Percentiles rank a stretch among this genome's conserved stretches.
These are phyloP conservation scores for Planiliza haematocheilus DNA, from an alignment of 2,113 vertebrate species.

Conservation along the genomic window DNA sequence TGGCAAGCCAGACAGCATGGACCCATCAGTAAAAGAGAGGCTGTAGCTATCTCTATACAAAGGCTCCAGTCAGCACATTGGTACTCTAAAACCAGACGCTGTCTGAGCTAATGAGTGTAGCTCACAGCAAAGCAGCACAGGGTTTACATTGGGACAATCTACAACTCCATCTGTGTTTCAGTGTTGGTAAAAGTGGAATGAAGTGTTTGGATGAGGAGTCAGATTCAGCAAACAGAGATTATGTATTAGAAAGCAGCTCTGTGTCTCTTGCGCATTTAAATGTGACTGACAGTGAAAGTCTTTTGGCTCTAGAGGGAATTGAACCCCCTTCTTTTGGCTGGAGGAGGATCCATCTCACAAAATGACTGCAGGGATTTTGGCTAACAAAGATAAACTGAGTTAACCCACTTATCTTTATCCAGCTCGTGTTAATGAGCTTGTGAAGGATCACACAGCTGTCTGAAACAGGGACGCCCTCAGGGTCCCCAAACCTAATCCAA, in stretches of 20 bases:
- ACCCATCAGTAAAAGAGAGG: constrained; percentile 57
- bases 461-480: constrained; percentile 34
- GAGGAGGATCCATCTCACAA: background rate
- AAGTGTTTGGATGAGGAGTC: background rate
- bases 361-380: constrained; percentile 25
- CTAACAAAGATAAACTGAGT: constrained; percentile 34
- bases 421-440: constrained; percentile 36
- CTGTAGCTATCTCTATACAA: constrained; percentile 64
- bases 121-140: constrained; percentile 18
- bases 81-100: constrained; percentile 69
- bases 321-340: background rate
- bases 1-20: constrained; percentile 45
- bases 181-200: background rate
- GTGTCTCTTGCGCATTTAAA: background rate
- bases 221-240: background rate
- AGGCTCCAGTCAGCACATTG: constrained; percentile 68
- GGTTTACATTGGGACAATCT: constrained; percentile 38
- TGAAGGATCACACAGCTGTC: constrained; percentile 32
- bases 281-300: background rate
- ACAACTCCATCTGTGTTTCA: constrained; percentile 13
- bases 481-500: constrained; percentile 44
- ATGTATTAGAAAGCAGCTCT: background rate
- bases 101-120: constrained; percentile 58
- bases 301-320: background rate
- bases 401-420: constrained; percentile 43